phyloP scores from a whole-genome alignment of 2,888 invertebrate species.

The Galerucella pusilla region DNA sequence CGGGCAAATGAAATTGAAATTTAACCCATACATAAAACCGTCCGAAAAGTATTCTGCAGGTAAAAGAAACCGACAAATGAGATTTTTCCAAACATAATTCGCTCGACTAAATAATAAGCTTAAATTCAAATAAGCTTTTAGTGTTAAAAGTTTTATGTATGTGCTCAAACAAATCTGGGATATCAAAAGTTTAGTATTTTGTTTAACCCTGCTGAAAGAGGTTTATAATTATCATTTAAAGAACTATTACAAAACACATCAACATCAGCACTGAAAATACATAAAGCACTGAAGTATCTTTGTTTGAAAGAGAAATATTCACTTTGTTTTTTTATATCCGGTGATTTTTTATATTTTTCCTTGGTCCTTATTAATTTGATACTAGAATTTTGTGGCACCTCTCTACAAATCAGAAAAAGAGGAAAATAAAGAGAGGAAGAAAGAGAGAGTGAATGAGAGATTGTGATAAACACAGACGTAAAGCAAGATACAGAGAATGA shows the following conservation, averaged over 20 bases:
- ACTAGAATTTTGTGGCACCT: no score
- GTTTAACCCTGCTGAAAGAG: not conserved
- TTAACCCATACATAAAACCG: not conserved
- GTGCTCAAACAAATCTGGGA: not conserved
- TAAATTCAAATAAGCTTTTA: not conserved
- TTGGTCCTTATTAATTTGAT: no score
- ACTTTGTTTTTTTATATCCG: no score
- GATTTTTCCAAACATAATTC: not conserved
- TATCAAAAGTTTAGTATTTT: not conserved
- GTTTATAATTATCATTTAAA: not conserved
- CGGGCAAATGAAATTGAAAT: constrained; percentile 3
- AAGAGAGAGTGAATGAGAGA: no score
- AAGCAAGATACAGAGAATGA: no score
- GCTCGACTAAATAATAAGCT: not conserved
- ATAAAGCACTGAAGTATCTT: no score
- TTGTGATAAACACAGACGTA: no score
- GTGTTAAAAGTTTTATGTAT: not conserved
- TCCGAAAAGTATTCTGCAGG: not conserved
- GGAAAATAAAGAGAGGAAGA: no score
- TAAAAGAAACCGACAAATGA: not conserved
- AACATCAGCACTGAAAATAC: no score
- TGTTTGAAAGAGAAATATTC: no score
- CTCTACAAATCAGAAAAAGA: no score
- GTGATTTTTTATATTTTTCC: no score
- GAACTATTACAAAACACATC: not conserved